Evolutionary conservation across 2,113 vertebrate genomes (phyloP).

Genomic region (Aptenodytes forsteri): DNA sequence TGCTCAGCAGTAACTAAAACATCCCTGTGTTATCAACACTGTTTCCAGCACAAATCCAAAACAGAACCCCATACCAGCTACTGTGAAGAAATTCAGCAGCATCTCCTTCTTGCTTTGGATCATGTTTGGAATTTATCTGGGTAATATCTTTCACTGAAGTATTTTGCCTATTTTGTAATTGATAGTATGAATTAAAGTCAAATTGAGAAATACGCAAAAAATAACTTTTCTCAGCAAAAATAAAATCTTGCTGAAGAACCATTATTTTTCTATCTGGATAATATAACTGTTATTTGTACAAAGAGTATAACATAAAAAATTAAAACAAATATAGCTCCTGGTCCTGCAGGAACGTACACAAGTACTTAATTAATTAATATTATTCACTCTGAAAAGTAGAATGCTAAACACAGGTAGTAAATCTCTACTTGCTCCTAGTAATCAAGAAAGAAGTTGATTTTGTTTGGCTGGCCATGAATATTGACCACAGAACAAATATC

Average conservation of each 20-base stretch:
- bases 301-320: neutral
- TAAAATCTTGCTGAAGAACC: neutral
- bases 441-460: neutral
- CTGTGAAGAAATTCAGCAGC: neutral
- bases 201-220: neutral
- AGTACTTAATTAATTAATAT: neutral
- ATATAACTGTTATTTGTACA: neutral
- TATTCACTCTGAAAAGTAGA: neutral
- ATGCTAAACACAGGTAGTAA: neutral
- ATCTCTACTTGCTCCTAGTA: neutral
- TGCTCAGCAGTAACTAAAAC: neutral
- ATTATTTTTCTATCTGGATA: neutral
- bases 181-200: neutral
- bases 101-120: neutral
- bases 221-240: neutral
- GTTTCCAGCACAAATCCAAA: neutral
- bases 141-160: neutral
- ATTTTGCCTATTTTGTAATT: neutral
- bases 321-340: neutral
- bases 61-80: neutral
- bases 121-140: neutral
- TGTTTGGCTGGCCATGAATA: neutral
- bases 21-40: neutral
- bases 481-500: neutral
- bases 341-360: neutral